Base-by-base conservation (phyloP, 2,888 invertebrate genomes). In the Cylindroiulus punctatus region DNA sequence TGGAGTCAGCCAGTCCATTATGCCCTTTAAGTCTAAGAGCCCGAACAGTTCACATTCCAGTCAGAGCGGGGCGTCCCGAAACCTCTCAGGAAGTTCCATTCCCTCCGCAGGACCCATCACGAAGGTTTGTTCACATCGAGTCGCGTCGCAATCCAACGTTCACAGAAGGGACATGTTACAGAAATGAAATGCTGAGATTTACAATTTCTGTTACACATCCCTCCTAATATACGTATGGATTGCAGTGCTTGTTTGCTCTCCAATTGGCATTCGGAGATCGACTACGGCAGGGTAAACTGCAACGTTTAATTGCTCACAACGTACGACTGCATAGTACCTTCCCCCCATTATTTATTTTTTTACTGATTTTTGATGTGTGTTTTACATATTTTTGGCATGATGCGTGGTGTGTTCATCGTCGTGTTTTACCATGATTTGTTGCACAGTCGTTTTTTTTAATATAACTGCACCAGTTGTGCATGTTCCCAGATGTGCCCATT, bases 1-100 rank as follows among this genome's bases (percentile, higher is more conserved):
- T 92, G 98, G 99, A 91, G 98, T 98, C 89, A 97, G 97, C 91
- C 99, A 99, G 94, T 96, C 97, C 91, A 98, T 99, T 98, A 96
- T 98, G 91, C 97, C 97, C 90, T 99, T 99, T 94, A 96, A 96
- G 93, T 95, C 98, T 91, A 97, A 97, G 93, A 95, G 96, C 91
- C 95, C 95, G 91, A 94, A 95, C 91, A 95, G 95, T 88, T 92
- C 90, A 52, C 89, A 90, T 86, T 90, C 90, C 86, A 90, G 91
- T 88, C 91, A 89, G 88, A 90, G 90, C 88, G 90, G 90, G 76
- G 88, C 86, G 42, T 88, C 87, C 30, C 88, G 90, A 40, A 47
- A 36, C 32, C 32, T 36, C 47, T 90, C 90, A 81, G 89, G 90
- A 40, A 88, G 88, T 88, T 90, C 91, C n/a, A 88, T 90, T 81